phyloP scores from a whole-genome alignment of 1,140 invertebrate species.

The Drosophila melanica region DNA sequence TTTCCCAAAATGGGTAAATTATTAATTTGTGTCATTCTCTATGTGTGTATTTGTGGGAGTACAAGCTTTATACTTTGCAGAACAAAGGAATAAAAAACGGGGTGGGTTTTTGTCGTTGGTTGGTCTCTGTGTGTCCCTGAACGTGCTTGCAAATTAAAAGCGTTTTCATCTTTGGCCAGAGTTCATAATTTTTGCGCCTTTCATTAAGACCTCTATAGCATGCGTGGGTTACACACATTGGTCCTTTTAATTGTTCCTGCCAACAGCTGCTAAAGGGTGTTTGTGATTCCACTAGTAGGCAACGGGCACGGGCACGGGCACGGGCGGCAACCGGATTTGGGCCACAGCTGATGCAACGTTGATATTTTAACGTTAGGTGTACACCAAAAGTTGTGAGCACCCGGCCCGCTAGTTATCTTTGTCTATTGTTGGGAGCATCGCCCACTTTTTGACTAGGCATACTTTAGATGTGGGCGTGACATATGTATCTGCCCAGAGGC shows the following conservation, averaged over 20 bases:
- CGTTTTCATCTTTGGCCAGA: slow-evolving; percentile 71
- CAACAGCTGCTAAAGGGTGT: slow-evolving; percentile 48
- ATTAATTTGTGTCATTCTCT: slow-evolving; percentile 42
- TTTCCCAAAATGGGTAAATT: slow-evolving; percentile 45
- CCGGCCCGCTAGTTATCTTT: slow-evolving; percentile 26
- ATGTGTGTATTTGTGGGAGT: slow-evolving; percentile 15
- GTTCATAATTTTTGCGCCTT: slow-evolving; percentile 74
- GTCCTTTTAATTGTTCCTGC: slow-evolving; percentile 64
- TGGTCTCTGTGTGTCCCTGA: neutral
- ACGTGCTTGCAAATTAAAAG: slow-evolving; percentile 69
- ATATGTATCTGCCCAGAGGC: slow-evolving; percentile 27
- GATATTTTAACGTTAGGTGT: slow-evolving; percentile 24
- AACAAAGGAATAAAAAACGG: slow-evolving; percentile 7
- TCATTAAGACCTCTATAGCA: slow-evolving; percentile 51
- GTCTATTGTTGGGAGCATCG: slow-evolving; percentile 46
- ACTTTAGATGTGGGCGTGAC: slow-evolving; percentile 32
- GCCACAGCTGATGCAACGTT: slow-evolving; percentile 9
- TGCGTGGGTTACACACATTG: slow-evolving; percentile 30
- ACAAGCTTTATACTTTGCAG: neutral
- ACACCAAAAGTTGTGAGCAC: slow-evolving; percentile 32
- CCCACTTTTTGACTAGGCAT: slow-evolving; percentile 36
- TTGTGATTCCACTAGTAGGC: slow-evolving; percentile 1
- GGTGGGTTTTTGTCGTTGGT: slow-evolving; percentile 8
- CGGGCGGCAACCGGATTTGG: neutral
- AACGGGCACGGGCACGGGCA: slow-evolving; percentile 4